Percentiles rank a stretch among this genome's conserved stretches.
Conservation (phyloP, 2,113 vertebrate species). For the Nipponia nippon region DNA sequence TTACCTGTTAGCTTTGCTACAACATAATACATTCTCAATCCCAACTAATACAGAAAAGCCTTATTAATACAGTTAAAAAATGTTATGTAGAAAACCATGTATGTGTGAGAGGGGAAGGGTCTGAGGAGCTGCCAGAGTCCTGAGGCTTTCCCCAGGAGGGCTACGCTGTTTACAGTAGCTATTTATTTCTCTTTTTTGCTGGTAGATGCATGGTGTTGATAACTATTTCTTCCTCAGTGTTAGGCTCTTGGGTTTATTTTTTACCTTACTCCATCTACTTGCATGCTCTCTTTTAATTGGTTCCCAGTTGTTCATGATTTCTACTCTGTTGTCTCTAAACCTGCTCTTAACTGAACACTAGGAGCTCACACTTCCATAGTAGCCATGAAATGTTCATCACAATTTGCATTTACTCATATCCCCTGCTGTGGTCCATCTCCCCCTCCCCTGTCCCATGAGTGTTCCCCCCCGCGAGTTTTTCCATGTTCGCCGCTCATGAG, state of each 20-base stretch:
- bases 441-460: not conserved
- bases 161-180: not conserved
- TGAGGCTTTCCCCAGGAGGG: not conserved
- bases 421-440: not conserved
- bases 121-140: not conserved
- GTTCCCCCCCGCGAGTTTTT: no score
- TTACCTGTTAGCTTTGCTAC: not conserved
- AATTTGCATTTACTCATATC: not conserved
- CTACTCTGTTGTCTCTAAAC: not conserved
- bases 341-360: not conserved
- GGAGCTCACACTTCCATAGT: rapidly evolving
- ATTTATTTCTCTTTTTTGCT: not conserved
- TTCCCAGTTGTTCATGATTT: not conserved
- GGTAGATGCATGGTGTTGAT: not conserved
- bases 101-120: not conserved
- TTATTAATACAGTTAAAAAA: not conserved
- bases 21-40: not conserved
- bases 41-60: not conserved
- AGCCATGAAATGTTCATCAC: not conserved
- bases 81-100: not conserved
- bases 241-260: not conserved
- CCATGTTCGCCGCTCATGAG: no score
- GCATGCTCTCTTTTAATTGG: not conserved
- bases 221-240: not conserved
- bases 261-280: not conserved